phyloP scores from a whole-genome alignment of 1,140 invertebrate species.

The Cherax quadricarinatus region DNA sequence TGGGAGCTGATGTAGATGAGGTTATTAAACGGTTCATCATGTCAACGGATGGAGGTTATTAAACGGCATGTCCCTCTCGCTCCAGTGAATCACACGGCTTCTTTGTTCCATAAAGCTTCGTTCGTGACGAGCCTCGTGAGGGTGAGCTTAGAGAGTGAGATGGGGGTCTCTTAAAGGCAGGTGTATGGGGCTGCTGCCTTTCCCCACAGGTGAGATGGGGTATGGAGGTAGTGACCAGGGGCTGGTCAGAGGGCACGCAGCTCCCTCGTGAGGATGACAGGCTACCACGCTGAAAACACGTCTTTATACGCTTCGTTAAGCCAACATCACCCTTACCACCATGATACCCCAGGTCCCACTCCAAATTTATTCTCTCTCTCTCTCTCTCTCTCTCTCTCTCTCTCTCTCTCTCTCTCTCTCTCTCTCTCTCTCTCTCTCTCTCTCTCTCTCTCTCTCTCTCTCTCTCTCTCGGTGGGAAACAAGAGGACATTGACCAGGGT shows the following conservation, averaged over 20 bases:
- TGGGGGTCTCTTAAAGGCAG: neutral
- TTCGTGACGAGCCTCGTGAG: neutral
- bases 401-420: no score
- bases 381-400: no score
- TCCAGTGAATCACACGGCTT: conserved; percentile 16
- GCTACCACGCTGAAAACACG: neutral
- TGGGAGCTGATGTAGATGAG: neutral
- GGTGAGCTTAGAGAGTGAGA: neutral
- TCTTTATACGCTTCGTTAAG: neutral
- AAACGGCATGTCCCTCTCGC: conserved; percentile 1
- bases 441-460: no score
- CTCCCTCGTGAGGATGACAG: no score
- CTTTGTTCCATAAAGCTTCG: neutral
- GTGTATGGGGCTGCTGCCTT: neutral
- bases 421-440: no score
- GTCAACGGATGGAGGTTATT: conserved; percentile 11
- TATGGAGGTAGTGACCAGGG: no score
- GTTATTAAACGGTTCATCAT: conserved; percentile 5
- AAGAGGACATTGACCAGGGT: no score
- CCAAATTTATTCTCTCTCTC: no score
- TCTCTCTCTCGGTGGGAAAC: no score
- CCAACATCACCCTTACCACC: neutral
- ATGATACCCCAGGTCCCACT: neutral
- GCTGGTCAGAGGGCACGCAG: no score
- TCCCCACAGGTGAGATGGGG: neutral